Evolutionary conservation across 2,113 vertebrate genomes (phyloP).

Genomic region (Acanthisitta chloris): DNA sequence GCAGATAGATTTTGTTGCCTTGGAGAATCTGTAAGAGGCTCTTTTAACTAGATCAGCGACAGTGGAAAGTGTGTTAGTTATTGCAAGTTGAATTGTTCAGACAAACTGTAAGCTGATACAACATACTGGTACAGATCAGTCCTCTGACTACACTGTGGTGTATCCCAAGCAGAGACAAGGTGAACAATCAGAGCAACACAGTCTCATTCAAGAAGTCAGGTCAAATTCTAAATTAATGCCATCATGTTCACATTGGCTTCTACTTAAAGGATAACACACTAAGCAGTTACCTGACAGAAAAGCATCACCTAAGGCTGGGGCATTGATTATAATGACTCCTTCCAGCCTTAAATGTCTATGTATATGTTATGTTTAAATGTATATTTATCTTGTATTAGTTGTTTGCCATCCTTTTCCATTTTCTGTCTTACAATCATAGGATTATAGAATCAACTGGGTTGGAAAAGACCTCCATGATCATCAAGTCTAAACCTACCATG

Average conservation of each 20-base stretch:
- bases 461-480: no score
- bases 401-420: background rate
- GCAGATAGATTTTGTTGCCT: conserved; percentile 12
- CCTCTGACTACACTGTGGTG: background rate
- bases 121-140: background rate
- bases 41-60: background rate
- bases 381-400: background rate
- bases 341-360: background rate
- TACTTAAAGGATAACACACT: background rate
- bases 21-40: background rate
- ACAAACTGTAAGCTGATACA: background rate
- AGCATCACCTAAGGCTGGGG: background rate
- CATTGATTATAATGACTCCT: background rate
- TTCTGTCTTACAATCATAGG: no score
- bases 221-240: background rate
- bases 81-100: conserved; percentile 25
- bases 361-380: background rate
- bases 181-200: background rate
- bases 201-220: background rate
- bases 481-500: no score
- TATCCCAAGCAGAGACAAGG: background rate
- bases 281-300: background rate
- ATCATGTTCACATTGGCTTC: background rate
- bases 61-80: conserved; percentile 33
- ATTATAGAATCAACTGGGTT: no score